A percentile compares a stretch with the other conserved stretches of the same genome.
phyloP scores from a whole-genome alignment of 2,113 vertebrate species.

The Thamnophis sirtalis region DNA sequence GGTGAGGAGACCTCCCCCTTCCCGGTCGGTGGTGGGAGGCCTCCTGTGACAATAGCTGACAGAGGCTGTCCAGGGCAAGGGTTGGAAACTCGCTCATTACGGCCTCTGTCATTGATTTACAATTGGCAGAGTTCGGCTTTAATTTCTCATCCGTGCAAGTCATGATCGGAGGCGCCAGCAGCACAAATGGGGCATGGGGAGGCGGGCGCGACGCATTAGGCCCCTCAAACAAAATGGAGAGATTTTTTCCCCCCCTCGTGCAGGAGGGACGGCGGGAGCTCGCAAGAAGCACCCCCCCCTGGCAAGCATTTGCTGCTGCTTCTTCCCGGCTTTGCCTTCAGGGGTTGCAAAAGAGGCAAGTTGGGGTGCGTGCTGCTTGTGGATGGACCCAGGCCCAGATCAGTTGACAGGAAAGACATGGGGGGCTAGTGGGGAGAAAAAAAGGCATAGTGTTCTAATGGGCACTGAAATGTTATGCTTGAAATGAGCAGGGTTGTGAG shows the following conservation, averaged over 20 bases:
- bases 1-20: constrained; percentile 25
- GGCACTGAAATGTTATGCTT: neutral
- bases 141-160: constrained; percentile 33
- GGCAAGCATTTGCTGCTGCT: neutral
- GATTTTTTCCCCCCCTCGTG: too few species aligned
- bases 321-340: constrained; percentile 28
- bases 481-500: neutral
- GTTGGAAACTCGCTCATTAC: constrained; percentile 14
- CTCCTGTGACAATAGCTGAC: constrained; percentile 16
- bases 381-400: neutral
- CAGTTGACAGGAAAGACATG: neutral
- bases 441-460: neutral
- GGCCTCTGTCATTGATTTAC: constrained; percentile 21
- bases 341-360: neutral
- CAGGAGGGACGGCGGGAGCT: neutral
- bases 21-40: constrained; percentile 1
- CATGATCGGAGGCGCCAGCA: neutral
- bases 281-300: neutral
- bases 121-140: constrained; percentile 37
- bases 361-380: neutral
- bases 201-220: neutral
- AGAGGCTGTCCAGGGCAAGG: constrained; percentile 26
- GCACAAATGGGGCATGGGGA: neutral
- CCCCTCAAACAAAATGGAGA: neutral
- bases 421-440: neutral